Percentiles rank a stretch among this genome's conserved stretches.
Evolutionary conservation across 2,113 vertebrate genomes (phyloP).

Genomic region (Macrotis lagotis): DNA sequence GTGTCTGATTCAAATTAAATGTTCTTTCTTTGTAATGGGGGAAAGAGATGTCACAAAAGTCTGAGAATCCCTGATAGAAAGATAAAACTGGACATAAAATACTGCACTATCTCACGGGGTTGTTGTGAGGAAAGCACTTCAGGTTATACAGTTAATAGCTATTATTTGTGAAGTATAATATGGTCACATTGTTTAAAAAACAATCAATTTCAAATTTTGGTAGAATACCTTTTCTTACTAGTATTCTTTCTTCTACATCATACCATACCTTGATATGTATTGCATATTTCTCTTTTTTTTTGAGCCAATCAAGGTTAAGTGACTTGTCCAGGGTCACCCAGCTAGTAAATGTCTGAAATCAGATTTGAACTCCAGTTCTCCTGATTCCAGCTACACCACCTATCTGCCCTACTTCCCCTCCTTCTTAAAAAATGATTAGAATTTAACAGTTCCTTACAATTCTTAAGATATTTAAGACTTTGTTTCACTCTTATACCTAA

Average conservation of each 20-base stretch:
- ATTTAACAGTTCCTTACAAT: neutral
- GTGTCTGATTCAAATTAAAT: no score
- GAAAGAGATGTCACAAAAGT: neutral
- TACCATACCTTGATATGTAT: neutral
- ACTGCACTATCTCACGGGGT: neutral
- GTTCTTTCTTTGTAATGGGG: neutral
- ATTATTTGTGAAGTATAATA: neutral
- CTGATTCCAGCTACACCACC: no score
- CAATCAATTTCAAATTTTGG: neutral
- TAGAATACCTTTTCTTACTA: conserved; percentile 17
- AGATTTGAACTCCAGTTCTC: no score
- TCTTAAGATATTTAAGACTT: neutral
- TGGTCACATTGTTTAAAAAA: neutral
- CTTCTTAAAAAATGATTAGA: neutral
- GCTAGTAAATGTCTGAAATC: no score
- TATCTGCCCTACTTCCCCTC: neutral
- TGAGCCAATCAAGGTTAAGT: neutral
- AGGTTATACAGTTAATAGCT: neutral
- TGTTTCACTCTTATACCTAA: neutral
- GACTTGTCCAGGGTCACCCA: no score
- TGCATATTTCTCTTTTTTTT: neutral
- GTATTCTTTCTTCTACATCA: neutral
- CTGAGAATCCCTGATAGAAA: neutral
- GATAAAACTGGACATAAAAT: neutral
- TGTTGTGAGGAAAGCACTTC: neutral